Percentiles rank a stretch among this genome's conserved stretches.
phyloP scores from a whole-genome alignment of 2,888 invertebrate species.

The Agonopterix subpropinquella region DNA sequence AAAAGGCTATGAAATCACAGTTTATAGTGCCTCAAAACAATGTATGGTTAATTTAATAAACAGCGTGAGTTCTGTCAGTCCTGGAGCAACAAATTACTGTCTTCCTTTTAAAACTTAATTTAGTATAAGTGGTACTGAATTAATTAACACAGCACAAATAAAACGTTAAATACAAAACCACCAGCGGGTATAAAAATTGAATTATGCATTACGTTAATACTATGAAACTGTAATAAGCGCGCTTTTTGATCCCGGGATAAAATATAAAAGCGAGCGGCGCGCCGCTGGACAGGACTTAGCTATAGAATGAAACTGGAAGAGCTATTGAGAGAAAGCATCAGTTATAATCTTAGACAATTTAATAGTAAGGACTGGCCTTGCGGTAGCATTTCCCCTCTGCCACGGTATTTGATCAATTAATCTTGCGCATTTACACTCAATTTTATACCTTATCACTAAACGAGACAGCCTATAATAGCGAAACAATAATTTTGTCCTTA shows the following conservation, averaged over 20 bases:
- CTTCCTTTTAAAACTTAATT: not conserved
- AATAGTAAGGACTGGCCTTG: too few species aligned
- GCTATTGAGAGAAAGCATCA: not conserved
- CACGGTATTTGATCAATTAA: too few species aligned
- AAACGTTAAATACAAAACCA: conserved; percentile 30
- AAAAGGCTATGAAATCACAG: too few species aligned
- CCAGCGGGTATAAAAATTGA: conserved; percentile 41
- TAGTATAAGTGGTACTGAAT: conserved; percentile 28
- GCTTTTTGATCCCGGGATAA: conserved; percentile 53
- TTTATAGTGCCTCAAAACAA: too few species aligned
- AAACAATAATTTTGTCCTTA: too few species aligned
- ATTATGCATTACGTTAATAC: conserved; percentile 49
- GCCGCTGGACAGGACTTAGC: conserved; percentile 28
- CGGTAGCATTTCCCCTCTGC: too few species aligned
- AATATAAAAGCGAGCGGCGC: conserved; percentile 40
- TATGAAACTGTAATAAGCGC: conserved; percentile 47
- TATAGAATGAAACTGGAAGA: conserved; percentile 14
- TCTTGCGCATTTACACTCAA: too few species aligned
- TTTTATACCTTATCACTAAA: too few species aligned
- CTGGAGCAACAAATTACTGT: not conserved
- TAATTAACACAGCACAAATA: conserved; percentile 44
- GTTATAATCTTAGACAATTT: too few species aligned
- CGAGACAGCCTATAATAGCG: too few species aligned
- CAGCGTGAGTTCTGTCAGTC: too few species aligned
- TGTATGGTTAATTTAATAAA: too few species aligned